Base-by-base conservation (phyloP, 2,113 vertebrate genomes). In the Phylloscopus whistleri region DNA sequence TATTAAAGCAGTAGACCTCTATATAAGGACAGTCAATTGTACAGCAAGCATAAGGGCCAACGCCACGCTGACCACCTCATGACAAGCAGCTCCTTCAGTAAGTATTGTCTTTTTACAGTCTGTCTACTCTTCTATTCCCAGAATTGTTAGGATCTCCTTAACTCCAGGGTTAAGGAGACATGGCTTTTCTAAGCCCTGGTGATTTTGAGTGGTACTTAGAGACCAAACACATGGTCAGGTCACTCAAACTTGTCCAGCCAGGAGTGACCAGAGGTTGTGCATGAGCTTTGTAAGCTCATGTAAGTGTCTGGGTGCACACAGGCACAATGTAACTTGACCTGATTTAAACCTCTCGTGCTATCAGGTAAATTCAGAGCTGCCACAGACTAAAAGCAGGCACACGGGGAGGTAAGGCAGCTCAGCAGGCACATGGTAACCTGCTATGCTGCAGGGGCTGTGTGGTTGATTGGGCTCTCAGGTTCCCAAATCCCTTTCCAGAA, bases 381-480 rank as follows among this genome's bases (percentile, higher is more conserved):
- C 64, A 51, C 63, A 67, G 83, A 63, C 88, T 89, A 80, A 89
- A 86, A 94, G 52, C 60, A 94, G 92, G 48, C 55, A 55, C 67
- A 23, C 0, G 2, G 49, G 48, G n/a, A 77, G 27, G 53, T 62
- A 43, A 21, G 72, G 75, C 53, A 64, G 16, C 46, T 79, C 39
- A 72, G 66, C 0, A 0, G 48, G 46, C 44, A n/a, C 1, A 0
- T 30, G 55, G 46, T 31, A 56, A 79, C 22, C 66, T 76, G 44
- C 44, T 55, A 1, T 19, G 56, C n/a, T 63, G 70, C 70, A 64
- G 59, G 64, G 59, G 17, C 3, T 51, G 28, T 22, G 85, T 41
- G 37, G 10, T 49, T 85, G 20, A 46, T 18, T 27, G 8, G 63
- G 16, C 28, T 92, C 7, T 1, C 9, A 28, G 30, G 19, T 48